Base-by-base conservation (phyloP, 2,888 invertebrate genomes). In the Coremacera marginata region DNA sequence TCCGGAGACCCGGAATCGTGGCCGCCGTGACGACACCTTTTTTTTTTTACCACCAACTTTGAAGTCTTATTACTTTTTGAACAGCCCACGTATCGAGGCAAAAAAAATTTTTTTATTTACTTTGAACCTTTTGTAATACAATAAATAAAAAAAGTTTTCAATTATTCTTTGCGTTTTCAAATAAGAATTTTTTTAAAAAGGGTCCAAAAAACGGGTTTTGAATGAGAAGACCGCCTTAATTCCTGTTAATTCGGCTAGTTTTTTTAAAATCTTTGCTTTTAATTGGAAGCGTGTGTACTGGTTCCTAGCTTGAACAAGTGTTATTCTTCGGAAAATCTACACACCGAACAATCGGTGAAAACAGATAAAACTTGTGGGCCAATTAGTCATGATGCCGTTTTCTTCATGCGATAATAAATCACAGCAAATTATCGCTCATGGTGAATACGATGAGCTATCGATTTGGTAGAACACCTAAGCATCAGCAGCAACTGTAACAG, bases 361-460 rank as follows among this genome's bases (percentile, higher is more conserved):
- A 44, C 11, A 11, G 11, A 31, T n/a, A 27, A 52, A 57, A 71
- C 52, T 52, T 63, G 70, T 76, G 70, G 27, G 51, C 49, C 37
- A 63, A 67, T 72, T 72, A 72, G 75, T 34, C 60, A 68, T 74
- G 55, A 27, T 68, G 49, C n/a, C 31, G 75, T 16, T 65, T 51
- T 44, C 76, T 62, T 70, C n/a, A 62, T n/a, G 52, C n/a, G 44
- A 37, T 19, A 70, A 72, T 60, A 72, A 72, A 72, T 72, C 72
- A 72, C 19, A 44, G 60, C 11, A 76, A 76, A 76, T 76, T 76
- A 76, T 68, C 71, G 55, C 57, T 67, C 44, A 44, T 68, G 67
- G 57, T 73, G 73, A 68, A 73, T 73, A 68, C 73, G 68, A 70
- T 71, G 51, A 67, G 67, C 49, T 52, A 77, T 68, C 67, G 34